phyloP scores from a whole-genome alignment of 2,113 vertebrate species.

The Hyaena hyaena region DNA sequence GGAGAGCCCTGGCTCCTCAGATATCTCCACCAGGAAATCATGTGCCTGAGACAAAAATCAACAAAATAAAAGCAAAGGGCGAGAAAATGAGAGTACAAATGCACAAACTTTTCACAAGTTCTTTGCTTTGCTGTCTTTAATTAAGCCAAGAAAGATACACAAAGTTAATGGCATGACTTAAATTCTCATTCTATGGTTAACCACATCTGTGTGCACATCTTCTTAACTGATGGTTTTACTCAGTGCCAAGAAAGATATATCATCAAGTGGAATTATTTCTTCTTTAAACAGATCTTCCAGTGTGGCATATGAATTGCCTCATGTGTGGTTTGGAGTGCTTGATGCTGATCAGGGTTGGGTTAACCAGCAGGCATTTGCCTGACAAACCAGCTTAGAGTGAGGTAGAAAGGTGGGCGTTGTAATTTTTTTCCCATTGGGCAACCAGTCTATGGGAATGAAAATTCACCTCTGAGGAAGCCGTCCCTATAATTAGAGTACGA shows the following conservation, averaged over 20 bases:
- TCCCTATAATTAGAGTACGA: background rate
- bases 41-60: background rate
- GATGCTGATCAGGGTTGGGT: background rate
- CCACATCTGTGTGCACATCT: background rate
- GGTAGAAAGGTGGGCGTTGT: background rate
- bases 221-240: background rate
- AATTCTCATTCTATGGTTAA: background rate
- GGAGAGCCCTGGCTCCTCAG: background rate
- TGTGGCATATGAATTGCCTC: slow-evolving; percentile 27
- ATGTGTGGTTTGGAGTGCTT: background rate
- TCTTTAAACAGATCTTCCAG: slow-evolving; percentile 18
- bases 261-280: slow-evolving; percentile 23
- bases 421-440: background rate
- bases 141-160: background rate
- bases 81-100: background rate
- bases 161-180: background rate
- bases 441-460: background rate
- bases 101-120: background rate
- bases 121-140: background rate
- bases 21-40: background rate
- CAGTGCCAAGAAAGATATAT: background rate
- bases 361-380: background rate
- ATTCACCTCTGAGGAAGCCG: background rate
- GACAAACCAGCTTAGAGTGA: background rate
- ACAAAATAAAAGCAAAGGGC: slow-evolving; percentile 11